Base-by-base conservation (phyloP, 2,113 vertebrate species). In the Lota lota region DNA sequence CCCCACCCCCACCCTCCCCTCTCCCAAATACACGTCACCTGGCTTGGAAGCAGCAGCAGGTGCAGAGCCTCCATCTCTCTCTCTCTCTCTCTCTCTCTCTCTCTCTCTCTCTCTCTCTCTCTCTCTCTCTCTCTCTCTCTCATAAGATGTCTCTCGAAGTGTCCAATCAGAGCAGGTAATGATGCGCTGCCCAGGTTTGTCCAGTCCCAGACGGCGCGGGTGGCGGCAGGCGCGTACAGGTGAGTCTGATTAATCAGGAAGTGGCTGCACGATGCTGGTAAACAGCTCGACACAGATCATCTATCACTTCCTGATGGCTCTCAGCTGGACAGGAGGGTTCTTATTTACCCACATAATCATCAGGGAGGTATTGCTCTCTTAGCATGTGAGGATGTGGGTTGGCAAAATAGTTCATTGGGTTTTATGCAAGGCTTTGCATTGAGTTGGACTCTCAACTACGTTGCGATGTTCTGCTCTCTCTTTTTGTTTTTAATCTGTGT, bases 211-310 rank as follows among this genome's bases (percentile, higher is more conserved):
- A 74, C 60, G 73, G 63, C 28, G 36, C 62, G 1, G 53, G 28
- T 28, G 28, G 28, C 28, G 28, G 28, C 28, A 28, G 28, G 28
- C 28, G 28, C 28, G 69, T 83, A 63, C 88, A 89, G 86, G 79
- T 83, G 85, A 85, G 74, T 75, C 76, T 66, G 81, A 85, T 87
- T 85, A 85, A 85, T 83, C 84, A 79, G 76, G 70, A 82, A 60
- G 80, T 72, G 57, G 75, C 68, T 61, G 19, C 64, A 71, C 68
- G 54, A 63, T 69, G 64, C 72, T 17, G 68, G 73, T 68, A 84
- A 83, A 83, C 79, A 78, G 68, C 68, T 16, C 12, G 78, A 88
- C 77, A 64, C 68, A 69, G 76, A 73, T 82, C 79, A 84, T 85
- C 71, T 58, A 77, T 87, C 76, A 54, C 28, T 0, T 20, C 58